Evolutionary conservation across 1,140 invertebrate genomes (phyloP).

Genomic region (Colletes gigas): DNA sequence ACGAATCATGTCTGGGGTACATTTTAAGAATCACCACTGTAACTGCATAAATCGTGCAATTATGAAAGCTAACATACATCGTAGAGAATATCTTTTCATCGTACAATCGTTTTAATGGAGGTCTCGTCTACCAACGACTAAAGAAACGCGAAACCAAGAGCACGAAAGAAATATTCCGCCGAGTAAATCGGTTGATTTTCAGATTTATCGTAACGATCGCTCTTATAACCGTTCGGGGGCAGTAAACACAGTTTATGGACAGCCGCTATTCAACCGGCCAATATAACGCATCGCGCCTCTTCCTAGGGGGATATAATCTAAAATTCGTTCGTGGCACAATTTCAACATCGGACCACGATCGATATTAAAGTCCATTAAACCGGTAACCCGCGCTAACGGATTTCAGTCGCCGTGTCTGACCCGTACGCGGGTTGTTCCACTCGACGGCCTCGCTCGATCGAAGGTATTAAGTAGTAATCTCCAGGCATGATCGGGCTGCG

Average conservation of each 20-base stretch:
- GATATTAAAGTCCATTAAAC: conserved; percentile 68
- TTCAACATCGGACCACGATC: conserved; percentile 65
- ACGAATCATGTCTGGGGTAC: too few relatives aligned
- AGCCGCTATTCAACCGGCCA: conserved; percentile 48
- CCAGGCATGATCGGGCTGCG: conserved; percentile 66
- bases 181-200: conserved; percentile 26
- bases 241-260: conserved; percentile 59
- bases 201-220: conserved; percentile 5
- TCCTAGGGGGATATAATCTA: conserved; percentile 50
- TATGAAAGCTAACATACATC: too few relatives aligned
- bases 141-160: background rate
- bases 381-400: conserved; percentile 64
- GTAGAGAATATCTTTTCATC: background rate
- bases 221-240: conserved; percentile 20
- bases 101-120: conserved; percentile 3
- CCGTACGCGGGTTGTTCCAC: conserved; percentile 60
- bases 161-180: background rate
- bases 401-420: conserved; percentile 63
- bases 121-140: too few relatives aligned
- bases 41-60: too few relatives aligned
- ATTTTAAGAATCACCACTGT: too few relatives aligned
- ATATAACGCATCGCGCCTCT: conserved; percentile 51
- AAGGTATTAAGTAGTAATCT: conserved; percentile 76
- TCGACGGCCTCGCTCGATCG: conserved; percentile 54
- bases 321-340: conserved; percentile 67